These are phyloP conservation scores for Nasonia vitripennis DNA, from an alignment of 1,140 invertebrate species.

Conservation along the genomic window DNA sequence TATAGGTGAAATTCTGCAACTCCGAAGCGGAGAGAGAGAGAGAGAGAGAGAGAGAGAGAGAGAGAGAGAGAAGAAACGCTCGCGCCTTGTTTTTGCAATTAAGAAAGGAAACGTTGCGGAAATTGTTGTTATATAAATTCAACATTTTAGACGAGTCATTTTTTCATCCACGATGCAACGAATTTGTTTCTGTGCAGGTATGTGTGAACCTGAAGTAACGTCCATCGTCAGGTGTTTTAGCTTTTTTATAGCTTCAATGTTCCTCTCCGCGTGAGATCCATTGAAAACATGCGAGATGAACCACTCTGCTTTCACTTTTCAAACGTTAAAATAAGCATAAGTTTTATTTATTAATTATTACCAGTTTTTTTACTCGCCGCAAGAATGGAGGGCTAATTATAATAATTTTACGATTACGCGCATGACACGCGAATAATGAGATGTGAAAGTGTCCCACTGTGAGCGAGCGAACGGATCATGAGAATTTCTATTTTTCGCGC, in stretches of 20 bases:
- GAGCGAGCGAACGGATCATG: background rate
- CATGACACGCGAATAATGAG: conserved; percentile 11
- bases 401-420: conserved; percentile 32
- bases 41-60: no score
- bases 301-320: background rate
- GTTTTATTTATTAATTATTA: background rate
- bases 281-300: background rate
- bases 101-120: background rate
- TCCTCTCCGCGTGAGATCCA: background rate
- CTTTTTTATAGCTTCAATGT: background rate
- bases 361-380: background rate
- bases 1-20: background rate
- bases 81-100: background rate
- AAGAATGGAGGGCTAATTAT: conserved; percentile 17
- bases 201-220: background rate
- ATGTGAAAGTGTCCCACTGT: conserved; percentile 11
- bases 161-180: background rate
- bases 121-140: background rate
- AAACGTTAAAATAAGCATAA: background rate
- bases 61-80: background rate
- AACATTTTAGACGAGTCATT: background rate
- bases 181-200: background rate
- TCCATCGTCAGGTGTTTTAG: background rate
- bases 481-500: conserved; percentile 34
- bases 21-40: background rate